These are phyloP conservation scores for Triplophysa yarkandensis DNA, from an alignment of 2,797 vertebrate species.

Conservation along the genomic window DNA sequence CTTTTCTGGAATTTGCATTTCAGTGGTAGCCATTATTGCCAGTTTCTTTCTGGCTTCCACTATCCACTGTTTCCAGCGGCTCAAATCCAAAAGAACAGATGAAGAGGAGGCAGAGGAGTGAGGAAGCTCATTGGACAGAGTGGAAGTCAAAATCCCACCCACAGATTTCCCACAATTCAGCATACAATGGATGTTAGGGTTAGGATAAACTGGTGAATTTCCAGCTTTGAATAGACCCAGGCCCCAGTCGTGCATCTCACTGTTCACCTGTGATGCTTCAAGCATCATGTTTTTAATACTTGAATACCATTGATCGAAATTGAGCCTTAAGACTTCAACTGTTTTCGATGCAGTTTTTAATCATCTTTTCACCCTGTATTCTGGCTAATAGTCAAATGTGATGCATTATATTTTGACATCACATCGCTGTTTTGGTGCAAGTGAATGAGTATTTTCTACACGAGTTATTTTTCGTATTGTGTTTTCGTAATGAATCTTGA, in stretches of 20 bases:
- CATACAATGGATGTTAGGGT: conserved; percentile 9
- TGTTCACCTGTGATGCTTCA: conserved; percentile 38
- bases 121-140: conserved; percentile 43
- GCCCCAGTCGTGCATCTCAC: conserved; percentile 12
- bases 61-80: conserved; percentile 89
- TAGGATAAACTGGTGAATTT: conserved; percentile 28
- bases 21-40: conserved; percentile 86
- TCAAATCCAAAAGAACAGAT: conserved; percentile 81
- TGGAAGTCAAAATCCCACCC: conserved; percentile 8
- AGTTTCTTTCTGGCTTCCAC: conserved; percentile 92
- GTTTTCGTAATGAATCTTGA: conserved; percentile 30
- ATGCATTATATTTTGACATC: conserved; percentile 49
- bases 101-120: conserved; percentile 85
- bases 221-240: conserved; percentile 21
- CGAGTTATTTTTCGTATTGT: conserved; percentile 50
- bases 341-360: conserved; percentile 43
- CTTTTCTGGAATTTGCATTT: conserved; percentile 90
- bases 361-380: conserved; percentile 41
- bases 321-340: conserved; percentile 60
- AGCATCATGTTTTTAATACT: conserved; percentile 49
- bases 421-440: conserved; percentile 31
- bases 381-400: conserved; percentile 37
- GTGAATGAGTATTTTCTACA: conserved; percentile 42
- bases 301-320: conserved; percentile 52
- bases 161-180: conserved; percentile 36